Evolutionary conservation across 2,797 vertebrate species (phyloP).

Genomic region (Falco novaeseelandiae): DNA sequence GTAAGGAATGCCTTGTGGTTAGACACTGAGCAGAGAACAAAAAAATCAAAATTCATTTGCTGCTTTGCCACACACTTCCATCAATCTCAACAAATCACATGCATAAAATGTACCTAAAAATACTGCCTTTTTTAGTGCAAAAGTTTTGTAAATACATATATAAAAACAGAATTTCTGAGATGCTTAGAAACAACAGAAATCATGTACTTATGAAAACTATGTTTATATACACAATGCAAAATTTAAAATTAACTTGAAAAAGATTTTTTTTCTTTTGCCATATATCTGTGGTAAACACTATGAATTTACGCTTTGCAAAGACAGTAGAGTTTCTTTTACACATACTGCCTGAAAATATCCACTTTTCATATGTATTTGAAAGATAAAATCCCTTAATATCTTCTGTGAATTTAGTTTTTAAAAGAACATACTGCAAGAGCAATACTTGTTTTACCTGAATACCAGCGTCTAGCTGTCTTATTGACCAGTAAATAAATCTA

Average conservation of each 20-base stretch:
- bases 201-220: background rate
- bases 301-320: background rate
- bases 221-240: background rate
- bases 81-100: background rate
- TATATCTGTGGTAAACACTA: background rate
- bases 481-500: slow-evolving; percentile 83
- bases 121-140: background rate
- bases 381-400: background rate
- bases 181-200: background rate
- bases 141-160: background rate
- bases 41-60: background rate
- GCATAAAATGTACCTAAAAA: background rate
- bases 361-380: background rate
- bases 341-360: background rate
- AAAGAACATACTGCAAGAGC: background rate
- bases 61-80: background rate
- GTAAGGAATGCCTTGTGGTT: background rate
- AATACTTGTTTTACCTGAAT: slow-evolving; percentile 77
- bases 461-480: slow-evolving; percentile 82
- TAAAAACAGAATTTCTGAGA: background rate
- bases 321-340: background rate
- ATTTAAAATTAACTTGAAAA: background rate
- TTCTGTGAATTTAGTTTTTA: background rate
- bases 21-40: background rate
- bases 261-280: background rate